Evolutionary conservation across 2,113 vertebrate species (phyloP), one percentile per base, ranked within the genome.

Genomic region (Oryzias javanicus): DNA sequence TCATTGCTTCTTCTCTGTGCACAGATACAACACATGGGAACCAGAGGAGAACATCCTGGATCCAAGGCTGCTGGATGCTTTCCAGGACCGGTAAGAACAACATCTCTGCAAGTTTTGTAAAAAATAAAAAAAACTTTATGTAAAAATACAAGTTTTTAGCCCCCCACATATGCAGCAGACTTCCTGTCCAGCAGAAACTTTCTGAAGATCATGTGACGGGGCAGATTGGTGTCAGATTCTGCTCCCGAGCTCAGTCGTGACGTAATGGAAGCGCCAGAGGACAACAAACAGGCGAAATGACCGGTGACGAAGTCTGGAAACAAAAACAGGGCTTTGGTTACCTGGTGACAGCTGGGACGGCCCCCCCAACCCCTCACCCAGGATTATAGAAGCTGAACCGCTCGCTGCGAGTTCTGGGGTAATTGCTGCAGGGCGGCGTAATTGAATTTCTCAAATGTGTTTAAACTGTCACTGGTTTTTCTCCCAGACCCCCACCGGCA

Each of bases 21-120:
- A 51, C 40, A 91, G 90, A 64, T 91, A 91, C 81, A 91, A 90
- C 84, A 91, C 90, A 10, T 91, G 90, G 90, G 90, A 91, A 44
- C 90, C 90, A 25, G 90, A 91, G 42, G 89, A 91, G 64, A 91
- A 91, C 75, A 91, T 91, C 55, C 73, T 91, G 74, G 90, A 91
- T 51, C 90, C 90, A 12, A 82, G 90, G 47, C 84, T 91, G 48
- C 86, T 91, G 0, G 86, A 89, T 57, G 90, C 89, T 6, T 91
- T 91, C 65, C 86, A 91, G 77, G 88, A 84, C 83, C 82, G 89
- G 89, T 91, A 45, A 20, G 79, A 65, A 4, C 1, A 45, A 6
- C 42, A 17, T 14, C 7, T 3, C 46, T 19, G 2, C n/a, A 47
- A 35, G 6, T 35, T 2, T 35, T 35, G 12, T 35, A 2, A 8